Conservation (phyloP, 2,113 vertebrate genomes). For the Chamaea fasciata region DNA sequence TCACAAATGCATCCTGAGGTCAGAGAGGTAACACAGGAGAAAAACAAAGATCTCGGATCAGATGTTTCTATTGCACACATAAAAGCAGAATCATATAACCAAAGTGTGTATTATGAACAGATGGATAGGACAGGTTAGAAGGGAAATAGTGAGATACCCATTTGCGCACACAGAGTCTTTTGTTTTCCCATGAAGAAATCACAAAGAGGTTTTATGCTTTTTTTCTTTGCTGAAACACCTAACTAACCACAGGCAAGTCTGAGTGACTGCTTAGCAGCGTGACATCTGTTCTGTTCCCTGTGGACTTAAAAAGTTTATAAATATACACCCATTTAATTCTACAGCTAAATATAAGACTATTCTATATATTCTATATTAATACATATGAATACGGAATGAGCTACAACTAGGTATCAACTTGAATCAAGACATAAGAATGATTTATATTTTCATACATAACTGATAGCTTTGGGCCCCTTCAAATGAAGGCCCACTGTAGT, state of each 20-base stretch:
- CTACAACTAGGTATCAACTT: not conserved
- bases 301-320: not conserved
- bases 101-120: not conserved
- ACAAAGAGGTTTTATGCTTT: not conserved
- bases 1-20: not conserved
- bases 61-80: not conserved
- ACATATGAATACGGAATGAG: not conserved
- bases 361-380: not conserved
- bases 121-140: not conserved
- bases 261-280: not conserved
- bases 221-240: not conserved
- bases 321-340: not conserved
- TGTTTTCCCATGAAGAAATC: not conserved
- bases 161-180: not conserved
- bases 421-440: not conserved
- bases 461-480: not conserved
- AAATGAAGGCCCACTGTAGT: not conserved
- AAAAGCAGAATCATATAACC: not conserved
- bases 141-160: not conserved
- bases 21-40: not conserved
- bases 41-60: not conserved
- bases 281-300: constrained; percentile 18
- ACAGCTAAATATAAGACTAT: not conserved
- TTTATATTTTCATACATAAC: not conserved
- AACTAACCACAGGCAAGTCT: not conserved